Percentiles rank a stretch among this genome's conserved stretches.
Evolutionary conservation across 1,140 invertebrate species (phyloP).

Genomic region (Agrilus planipennis): DNA sequence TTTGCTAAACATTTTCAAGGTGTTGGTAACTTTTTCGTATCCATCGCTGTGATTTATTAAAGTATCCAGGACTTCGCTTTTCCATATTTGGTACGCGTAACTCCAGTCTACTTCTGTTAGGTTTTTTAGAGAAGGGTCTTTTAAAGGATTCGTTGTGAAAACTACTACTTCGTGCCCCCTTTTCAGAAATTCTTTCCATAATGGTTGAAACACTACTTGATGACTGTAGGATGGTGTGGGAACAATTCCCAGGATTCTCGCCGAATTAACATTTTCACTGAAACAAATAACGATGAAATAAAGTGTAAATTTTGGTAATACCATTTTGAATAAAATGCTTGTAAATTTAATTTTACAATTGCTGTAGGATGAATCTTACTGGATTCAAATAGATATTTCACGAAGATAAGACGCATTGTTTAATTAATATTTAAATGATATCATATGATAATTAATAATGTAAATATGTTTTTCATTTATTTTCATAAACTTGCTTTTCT

Average conservation of each 20-base stretch:
- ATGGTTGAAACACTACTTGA: constrained; percentile 37
- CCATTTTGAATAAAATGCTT: too few relatives aligned
- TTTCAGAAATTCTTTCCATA: constrained; percentile 25
- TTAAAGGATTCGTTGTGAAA: constrained; percentile 20
- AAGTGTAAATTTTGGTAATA: too few relatives aligned
- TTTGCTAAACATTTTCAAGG: background rate
- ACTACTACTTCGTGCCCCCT: constrained; percentile 22
- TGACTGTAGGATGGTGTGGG: constrained; percentile 42
- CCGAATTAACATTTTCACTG: too few relatives aligned
- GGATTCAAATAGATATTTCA: too few relatives aligned
- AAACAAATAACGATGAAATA: too few relatives aligned
- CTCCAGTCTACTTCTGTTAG: constrained; percentile 23
- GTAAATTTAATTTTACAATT: too few relatives aligned
- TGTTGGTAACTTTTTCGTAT: constrained; percentile 3
- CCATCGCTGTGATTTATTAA: background rate
- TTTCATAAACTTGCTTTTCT: too few relatives aligned
- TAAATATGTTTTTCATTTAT: too few relatives aligned
- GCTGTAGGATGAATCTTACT: too few relatives aligned
- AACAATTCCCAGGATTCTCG: constrained; percentile 39
- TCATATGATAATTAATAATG: too few relatives aligned
- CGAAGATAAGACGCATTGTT: too few relatives aligned
- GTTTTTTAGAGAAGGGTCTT: constrained; percentile 17
- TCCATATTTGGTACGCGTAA: constrained; percentile 12
- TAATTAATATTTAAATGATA: too few relatives aligned
- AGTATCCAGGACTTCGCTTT: constrained; percentile 3